Base-by-base conservation (phyloP, 1,140 invertebrate genomes). In the Lycorma delicatula region DNA sequence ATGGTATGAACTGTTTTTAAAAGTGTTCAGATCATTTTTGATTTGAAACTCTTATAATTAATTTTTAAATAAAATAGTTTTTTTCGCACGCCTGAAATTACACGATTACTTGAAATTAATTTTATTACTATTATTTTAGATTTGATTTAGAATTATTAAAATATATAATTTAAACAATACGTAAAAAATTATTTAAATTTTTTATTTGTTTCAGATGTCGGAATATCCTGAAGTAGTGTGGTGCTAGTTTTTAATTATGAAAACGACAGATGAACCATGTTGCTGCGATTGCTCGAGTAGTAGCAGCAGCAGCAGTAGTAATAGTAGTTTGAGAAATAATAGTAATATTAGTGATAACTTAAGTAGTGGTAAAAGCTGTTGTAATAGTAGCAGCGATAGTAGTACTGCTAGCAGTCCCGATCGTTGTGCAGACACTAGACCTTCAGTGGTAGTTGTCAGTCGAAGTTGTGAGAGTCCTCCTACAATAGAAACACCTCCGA, bases 281-380 rank as follows among this genome's bases (percentile, higher is more conserved):
- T 44, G 41, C 41, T 44, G 41, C 23, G 41, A 44, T 13, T 44
- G 41, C 41, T 20, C 41, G 1, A 44, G 41, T 9, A 44, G 41
- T 18, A 13, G 13, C 41, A 44, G 41, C 41, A 9, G 6, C n/a
- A 44, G 41, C 41, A 1, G 70, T 59, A 38, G 62, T 27, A 38
- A 60, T 52, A n/a, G 56, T 59, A 57, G 72, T 70, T 54, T 53
- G 65, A 16, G 69, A 56, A 51, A 71, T 64, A 2, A 62, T 44
- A 1, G 13, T 20, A 26, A 67, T 54, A 44, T 57, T 47, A 2
- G 9, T 57, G 31, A 6, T 22, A 16, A 2, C 13, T 22, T 9
- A 34, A 34, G 31, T 9, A 9, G 31, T n/a, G 9, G 9, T 34
- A 9, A 34, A 34, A 9, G 9, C n/a, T 34, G n/a, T 34, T 34